Evolutionary conservation across 2,888 invertebrate species (phyloP), one percentile per base, ranked within the genome.

Genomic region (Eristalis arbustorum): DNA sequence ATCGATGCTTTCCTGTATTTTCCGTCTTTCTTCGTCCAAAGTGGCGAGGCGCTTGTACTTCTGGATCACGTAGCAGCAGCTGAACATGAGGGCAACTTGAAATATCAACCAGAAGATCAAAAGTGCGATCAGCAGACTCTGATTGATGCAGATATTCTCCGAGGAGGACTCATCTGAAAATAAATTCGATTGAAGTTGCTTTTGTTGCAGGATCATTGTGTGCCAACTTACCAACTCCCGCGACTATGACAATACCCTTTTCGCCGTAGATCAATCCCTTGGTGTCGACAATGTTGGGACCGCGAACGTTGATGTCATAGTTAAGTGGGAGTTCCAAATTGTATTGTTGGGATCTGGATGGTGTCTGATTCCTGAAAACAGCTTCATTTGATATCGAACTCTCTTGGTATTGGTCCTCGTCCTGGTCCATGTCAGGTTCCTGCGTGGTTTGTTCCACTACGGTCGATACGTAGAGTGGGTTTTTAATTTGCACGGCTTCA

Each of bases 91-190:
- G 6, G 94, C 92, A 67, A 95, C 92, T 92, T 95, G 95, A 22
- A 95, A 92, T 67, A 95, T 92, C 1, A 92, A 74, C 95, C 95
- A 95, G 74, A 95, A 94, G 69, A 95, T 94, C 57, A 95, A 93
- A 4, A 95, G 91, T 25, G 96, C 95, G 83, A 96, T 94, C 34
- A 96, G 93, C 68, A 96, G 91, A 59, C 95, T 93, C 89, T 95
- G 95, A 89, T 95, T 95, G 28, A 96, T 93, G 91, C 96, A 96
- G 83, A 95, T 94, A 89, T 94, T 89, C 0, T 92, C 78, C 64
- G 40, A 42, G 1, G 75, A 68, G 11, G 79, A 40, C 23, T 91
- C 91, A 88, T 91, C 90, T 90, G 71, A n/a, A 84, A 67, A 49
- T 22, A 40, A 11, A 72, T 59, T 34, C 3, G 14, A 13, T 23